Base-by-base conservation (phyloP, 2,113 vertebrate species). In the Odontophorus gujanensis region DNA sequence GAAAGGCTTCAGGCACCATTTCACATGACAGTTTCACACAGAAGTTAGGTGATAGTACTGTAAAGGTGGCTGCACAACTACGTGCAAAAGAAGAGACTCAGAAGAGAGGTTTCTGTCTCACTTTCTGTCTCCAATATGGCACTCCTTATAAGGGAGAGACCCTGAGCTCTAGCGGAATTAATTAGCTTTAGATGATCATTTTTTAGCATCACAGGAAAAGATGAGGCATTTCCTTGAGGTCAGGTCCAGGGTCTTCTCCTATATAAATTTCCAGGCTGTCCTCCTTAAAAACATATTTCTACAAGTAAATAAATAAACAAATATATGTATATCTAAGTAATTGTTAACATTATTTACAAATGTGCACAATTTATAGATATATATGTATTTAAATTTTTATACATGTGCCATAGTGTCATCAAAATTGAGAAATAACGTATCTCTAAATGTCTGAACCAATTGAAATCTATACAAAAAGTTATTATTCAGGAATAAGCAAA, bases 1-100 rank as follows among this genome's bases (percentile, higher is more conserved):
- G 40, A 50, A 85, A 80, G n/a, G 19, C 90, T 95, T 89, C 65
- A 89, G 85, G 72, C n/a, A 85, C 45, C 63, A 66, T 89, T 92
- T 95, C 58, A 58, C 59, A 59, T 59, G 93, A 66, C 75, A 80
- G 67, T 74, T 87, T 82, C 58, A 50, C 3, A 1, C 40, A 80
- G 67, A 53, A 92, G 20, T n/a, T 69, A 36, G 62, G 45, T 74
- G 58, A 68, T 92, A 19, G 57, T 53, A 15, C 63, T 62, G 63
- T 26, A 67, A 89, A 89, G 74, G 75, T 61, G 63, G 34, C 34
- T 91, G 48, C 13, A 24, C 25, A 82, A 8, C 7, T 40, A 73
- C 40, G 58, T 91, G 71, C 66, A 92, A 93, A 93, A 92, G 40
- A n/a, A 59, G 81, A 79, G 28, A 24, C 11, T 87, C 51, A 75